Evolutionary conservation across 2,113 vertebrate genomes (phyloP).

Genomic region (Crotalus tigris): DNA sequence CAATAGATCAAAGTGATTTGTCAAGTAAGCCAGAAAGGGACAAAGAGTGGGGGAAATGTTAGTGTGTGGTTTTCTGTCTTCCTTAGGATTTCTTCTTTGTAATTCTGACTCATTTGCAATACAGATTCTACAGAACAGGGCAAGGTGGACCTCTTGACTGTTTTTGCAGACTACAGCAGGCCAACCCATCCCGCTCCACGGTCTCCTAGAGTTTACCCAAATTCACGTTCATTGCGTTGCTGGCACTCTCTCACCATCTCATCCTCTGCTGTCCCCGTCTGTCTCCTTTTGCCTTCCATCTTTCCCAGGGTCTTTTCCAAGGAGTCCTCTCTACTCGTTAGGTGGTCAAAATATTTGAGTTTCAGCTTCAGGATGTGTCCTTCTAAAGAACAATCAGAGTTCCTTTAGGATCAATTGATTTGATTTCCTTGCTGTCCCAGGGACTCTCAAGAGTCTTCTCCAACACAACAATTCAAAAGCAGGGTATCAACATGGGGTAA

Average conservation of each 20-base stretch:
- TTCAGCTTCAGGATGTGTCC: too few relatives aligned
- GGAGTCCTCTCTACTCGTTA: background rate
- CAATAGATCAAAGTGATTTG: conserved; percentile 46
- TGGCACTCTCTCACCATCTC: too few relatives aligned
- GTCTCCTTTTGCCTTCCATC: background rate
- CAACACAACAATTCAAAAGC: background rate
- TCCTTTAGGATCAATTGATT: background rate
- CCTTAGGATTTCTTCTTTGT: background rate
- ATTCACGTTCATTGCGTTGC: too few relatives aligned
- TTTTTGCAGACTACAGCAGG: background rate
- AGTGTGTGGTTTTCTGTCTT: conserved; percentile 53
- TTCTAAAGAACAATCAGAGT: too few relatives aligned
- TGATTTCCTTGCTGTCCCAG: background rate
- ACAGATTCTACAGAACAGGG: background rate
- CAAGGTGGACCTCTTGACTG: background rate
- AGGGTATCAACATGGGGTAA: background rate
- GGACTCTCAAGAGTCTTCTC: background rate
- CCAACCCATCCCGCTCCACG: too few relatives aligned
- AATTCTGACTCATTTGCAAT: background rate
- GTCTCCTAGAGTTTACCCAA: too few relatives aligned
- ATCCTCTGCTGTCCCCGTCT: background rate
- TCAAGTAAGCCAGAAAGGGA: conserved; percentile 51
- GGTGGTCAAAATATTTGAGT: too few relatives aligned
- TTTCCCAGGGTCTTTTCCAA: background rate
- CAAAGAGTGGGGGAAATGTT: background rate